A percentile compares a stretch with the other conserved stretches of the same genome.
phyloP scores from a whole-genome alignment of 2,888 invertebrate species.

The Epiblema foenella region DNA sequence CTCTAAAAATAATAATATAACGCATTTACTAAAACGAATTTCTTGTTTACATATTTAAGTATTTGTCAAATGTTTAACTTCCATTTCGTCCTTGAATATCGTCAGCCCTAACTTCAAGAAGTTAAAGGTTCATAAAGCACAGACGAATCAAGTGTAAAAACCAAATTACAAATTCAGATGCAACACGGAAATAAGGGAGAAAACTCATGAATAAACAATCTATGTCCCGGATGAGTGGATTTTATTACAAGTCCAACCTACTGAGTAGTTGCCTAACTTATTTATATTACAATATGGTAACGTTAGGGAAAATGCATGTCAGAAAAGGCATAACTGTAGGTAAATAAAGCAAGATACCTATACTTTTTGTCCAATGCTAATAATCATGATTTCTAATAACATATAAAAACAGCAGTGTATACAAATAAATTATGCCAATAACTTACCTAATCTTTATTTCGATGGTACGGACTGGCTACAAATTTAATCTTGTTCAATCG shows the following conservation, averaged over 20 bases:
- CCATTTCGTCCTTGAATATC: background rate
- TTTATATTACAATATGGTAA: background rate
- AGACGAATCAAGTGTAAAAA: conserved; percentile 18
- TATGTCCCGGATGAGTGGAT: conserved; percentile 3
- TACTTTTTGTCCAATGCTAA: no score
- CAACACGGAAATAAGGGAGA: conserved; percentile 2
- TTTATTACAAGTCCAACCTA: conserved; percentile 5
- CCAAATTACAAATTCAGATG: conserved; percentile 21
- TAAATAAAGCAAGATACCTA: no score
- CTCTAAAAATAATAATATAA: no score
- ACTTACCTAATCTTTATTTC: no score
- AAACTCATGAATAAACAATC: conserved; percentile 27
- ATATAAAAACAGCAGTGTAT: no score
- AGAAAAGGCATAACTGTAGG: no score
- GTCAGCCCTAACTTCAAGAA: conserved; percentile 45
- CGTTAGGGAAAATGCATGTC: no score
- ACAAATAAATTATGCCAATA: no score
- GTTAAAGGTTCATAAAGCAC: conserved; percentile 26
- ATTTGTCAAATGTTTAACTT: background rate
- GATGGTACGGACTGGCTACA: background rate
- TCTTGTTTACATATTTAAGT: no score
- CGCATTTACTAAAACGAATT: no score
- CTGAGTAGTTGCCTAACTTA: conserved; percentile 3
- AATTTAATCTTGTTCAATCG: background rate
- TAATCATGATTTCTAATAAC: no score